These are phyloP conservation scores for Erinaceus europaeus DNA, from an alignment of 2,113 vertebrate genomes.

Conservation along the genomic window DNA sequence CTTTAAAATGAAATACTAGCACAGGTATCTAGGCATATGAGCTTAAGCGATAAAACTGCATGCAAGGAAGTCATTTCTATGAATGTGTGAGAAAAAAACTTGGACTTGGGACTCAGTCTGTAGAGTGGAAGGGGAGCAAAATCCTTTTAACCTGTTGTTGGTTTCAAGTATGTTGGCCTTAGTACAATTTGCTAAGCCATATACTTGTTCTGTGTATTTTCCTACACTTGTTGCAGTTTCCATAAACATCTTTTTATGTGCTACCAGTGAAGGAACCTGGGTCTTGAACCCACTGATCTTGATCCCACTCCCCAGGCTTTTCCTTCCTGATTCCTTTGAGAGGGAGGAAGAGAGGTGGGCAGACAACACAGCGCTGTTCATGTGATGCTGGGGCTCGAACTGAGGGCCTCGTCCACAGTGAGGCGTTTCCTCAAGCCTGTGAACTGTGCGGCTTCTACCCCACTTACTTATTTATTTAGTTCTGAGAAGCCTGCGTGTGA, in stretches of 20 bases:
- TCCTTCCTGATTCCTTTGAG: too few relatives aligned
- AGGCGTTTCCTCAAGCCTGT: too few relatives aligned
- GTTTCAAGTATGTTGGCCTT: not conserved
- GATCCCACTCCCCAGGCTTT: too few relatives aligned
- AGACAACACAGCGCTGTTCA: too few relatives aligned
- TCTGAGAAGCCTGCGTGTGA: not conserved
- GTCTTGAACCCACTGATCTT: too few relatives aligned
- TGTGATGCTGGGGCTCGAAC: too few relatives aligned
- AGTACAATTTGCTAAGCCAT: not conserved
- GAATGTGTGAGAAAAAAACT: not conserved
- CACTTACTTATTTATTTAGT: too few relatives aligned
- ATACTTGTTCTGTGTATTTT: slow-evolving; percentile 10
- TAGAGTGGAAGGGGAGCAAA: not conserved
- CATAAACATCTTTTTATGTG: not conserved
- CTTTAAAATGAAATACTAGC: not conserved
- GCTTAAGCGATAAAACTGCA: not conserved
- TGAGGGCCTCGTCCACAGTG: too few relatives aligned
- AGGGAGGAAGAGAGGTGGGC: too few relatives aligned
- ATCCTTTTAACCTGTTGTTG: not conserved
- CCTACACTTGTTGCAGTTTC: slow-evolving; percentile 41
- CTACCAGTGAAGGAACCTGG: not conserved
- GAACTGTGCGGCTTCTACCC: too few relatives aligned
- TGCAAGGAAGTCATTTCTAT: slow-evolving; percentile 28
- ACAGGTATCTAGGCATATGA: not conserved
- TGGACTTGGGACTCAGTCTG: not conserved